Conservation (phyloP, 2,888 invertebrate species). For the Drosophila falleni region DNA sequence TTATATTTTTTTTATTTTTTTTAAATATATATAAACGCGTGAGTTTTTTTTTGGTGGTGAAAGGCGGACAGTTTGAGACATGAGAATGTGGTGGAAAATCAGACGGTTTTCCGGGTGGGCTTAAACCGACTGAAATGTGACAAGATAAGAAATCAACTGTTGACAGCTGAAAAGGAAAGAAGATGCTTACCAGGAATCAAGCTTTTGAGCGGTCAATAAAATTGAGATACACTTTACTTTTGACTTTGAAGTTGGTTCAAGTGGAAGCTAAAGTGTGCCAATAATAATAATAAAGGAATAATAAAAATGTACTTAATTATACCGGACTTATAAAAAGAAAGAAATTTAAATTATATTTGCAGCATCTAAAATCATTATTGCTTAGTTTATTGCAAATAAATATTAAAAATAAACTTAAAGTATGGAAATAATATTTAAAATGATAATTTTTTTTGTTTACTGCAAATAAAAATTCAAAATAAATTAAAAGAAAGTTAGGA, state of each 20-base stretch:
- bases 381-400: no score
- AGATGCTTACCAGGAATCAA: background rate
- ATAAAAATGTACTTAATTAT: background rate
- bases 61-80: slow-evolving; percentile 24
- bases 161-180: slow-evolving; percentile 8
- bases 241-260: slow-evolving; percentile 3
- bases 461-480: no score
- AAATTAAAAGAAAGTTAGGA: no score
- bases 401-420: no score
- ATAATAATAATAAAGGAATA: background rate
- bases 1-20: background rate
- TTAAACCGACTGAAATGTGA: slow-evolving; percentile 26
- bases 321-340: no score
- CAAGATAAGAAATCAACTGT: slow-evolving; percentile 31
- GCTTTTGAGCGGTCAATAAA: slow-evolving; percentile 4
- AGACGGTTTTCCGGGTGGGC: slow-evolving; percentile 71
- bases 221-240: background rate
- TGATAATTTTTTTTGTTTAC: no score
- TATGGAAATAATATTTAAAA: no score
- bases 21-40: slow-evolving; percentile 37
- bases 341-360: no score
- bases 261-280: background rate
- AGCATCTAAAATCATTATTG: no score
- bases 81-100: slow-evolving; percentile 51
- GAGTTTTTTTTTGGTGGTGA: slow-evolving; percentile 11